Evolutionary conservation across 1,140 invertebrate species (phyloP), one percentile per base, ranked within the genome.

Genomic region (Neodiprion fabricii): DNA sequence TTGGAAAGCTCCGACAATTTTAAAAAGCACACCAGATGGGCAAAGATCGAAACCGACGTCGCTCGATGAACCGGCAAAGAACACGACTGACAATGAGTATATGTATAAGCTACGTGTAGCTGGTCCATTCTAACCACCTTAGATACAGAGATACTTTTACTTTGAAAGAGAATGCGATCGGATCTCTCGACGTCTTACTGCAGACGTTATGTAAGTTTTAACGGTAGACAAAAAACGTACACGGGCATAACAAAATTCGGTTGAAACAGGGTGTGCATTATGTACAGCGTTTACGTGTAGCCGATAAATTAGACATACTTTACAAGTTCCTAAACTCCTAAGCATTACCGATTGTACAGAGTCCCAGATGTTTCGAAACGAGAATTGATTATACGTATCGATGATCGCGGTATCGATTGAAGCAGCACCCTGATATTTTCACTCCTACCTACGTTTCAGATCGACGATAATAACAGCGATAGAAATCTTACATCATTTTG

Each of bases 111-210:
- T 40, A 61, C 53, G 11, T 14, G 53, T 61, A 61, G 53, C 11
- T 61, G 53, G n/a, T 61, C n/a, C 53, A 61, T 61, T 12, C 53
- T 40, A 40, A 40, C 28, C 1, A 40, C 28, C 28, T 40, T 40
- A 61, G n/a, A 61, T 61, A 61, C 53, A 17, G 11, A 61, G n/a
- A 61, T 61, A 61, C 53, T 61, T 61, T 61, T 61, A 61, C 53
- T 61, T 61, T 17, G 53, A 61, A 61, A 12, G 53, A 61, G 53
- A 61, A 17, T 3, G 53, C n/a, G 53, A 61, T 61, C 53, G 53
- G 9, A 17, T 9, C 53, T 61, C 53, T 40, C 28, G 28, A 40
- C 28, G 5, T 40, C 28, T 40, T 5, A 40, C 28, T 61, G 8
- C 53, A 61, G 53, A 8, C 28, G 28, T 61, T 61, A 17, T 61